A percentile compares a stretch with the other conserved stretches of the same genome.
These are phyloP conservation scores for Xestobium rufovillosum DNA, from an alignment of 2,888 invertebrate genomes.

Conservation along the genomic window DNA sequence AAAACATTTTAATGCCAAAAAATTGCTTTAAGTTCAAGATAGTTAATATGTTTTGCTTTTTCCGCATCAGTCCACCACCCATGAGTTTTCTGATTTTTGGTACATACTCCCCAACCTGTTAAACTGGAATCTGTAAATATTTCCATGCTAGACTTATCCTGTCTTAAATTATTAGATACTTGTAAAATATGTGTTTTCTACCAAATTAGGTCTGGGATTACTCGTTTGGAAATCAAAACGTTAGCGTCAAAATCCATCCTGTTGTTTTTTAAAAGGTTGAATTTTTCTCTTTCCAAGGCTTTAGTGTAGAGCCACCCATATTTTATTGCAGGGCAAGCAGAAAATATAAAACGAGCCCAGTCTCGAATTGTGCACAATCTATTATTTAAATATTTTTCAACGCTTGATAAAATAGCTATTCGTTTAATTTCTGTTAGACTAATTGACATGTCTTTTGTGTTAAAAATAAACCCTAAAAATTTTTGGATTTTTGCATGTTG, in stretches of 20 bases:
- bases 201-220: background rate
- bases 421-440: background rate
- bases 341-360: constrained; percentile 13
- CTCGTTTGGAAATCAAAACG: background rate
- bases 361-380: constrained; percentile 2
- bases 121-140: constrained; percentile 1
- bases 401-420: background rate
- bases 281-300: constrained; percentile 15
- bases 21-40: background rate
- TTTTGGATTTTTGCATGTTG: background rate
- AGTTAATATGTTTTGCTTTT: background rate
- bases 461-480: constrained; percentile 14
- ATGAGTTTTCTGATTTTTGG: background rate
- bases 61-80: constrained; percentile 1
- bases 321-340: constrained; percentile 26
- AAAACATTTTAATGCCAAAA: constrained; percentile 1
- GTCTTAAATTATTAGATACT: background rate
- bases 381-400: background rate
- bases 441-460: constrained; percentile 12
- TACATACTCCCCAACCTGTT: constrained; percentile 1
- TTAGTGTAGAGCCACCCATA: constrained; percentile 30
- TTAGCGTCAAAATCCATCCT: background rate
- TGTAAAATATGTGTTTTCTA: background rate
- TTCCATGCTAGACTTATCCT: background rate
- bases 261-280: background rate